Evolutionary conservation across 1,140 invertebrate genomes (phyloP).

Genomic region (Telenomus remus): DNA sequence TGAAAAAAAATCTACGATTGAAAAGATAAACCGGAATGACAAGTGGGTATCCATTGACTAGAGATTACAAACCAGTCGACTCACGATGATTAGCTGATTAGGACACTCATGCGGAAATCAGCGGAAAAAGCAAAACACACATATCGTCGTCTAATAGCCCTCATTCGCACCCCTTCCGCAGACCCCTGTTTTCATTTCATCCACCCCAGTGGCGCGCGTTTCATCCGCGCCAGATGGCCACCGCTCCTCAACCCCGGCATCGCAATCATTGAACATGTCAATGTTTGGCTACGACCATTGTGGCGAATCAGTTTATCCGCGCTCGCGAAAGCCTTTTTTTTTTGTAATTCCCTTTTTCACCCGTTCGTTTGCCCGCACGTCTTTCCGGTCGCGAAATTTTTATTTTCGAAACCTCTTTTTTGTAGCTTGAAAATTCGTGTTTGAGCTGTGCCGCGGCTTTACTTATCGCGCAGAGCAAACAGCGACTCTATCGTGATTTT

Average conservation of each 20-base stretch:
- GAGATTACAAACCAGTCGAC: slow-evolving; percentile 38
- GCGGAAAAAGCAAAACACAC: slow-evolving; percentile 73
- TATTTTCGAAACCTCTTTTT: slow-evolving; percentile 17
- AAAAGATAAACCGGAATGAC: too few relatives aligned
- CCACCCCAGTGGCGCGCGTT: slow-evolving; percentile 62
- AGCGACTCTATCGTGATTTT: slow-evolving; percentile 42
- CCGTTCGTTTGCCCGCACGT: background rate
- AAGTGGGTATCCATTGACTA: slow-evolving; percentile 3
- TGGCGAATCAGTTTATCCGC: slow-evolving; percentile 68
- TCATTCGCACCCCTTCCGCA: slow-evolving; percentile 73
- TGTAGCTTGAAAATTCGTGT: slow-evolving; percentile 7
- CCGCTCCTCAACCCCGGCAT: slow-evolving; percentile 60
- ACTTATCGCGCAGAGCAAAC: slow-evolving; percentile 47
- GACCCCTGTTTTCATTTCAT: slow-evolving; percentile 74
- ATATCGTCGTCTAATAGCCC: slow-evolving; percentile 76
- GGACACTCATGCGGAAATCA: slow-evolving; percentile 64
- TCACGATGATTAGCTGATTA: slow-evolving; percentile 54
- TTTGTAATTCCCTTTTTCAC: slow-evolving; percentile 13
- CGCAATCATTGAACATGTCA: slow-evolving; percentile 75
- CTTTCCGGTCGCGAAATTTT: slow-evolving; percentile 12
- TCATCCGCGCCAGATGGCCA: slow-evolving; percentile 70
- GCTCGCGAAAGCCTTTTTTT: slow-evolving; percentile 10
- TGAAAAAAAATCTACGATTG: too few relatives aligned
- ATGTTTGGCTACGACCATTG: slow-evolving; percentile 71
- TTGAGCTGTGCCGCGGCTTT: slow-evolving; percentile 22